These are phyloP conservation scores for Perccottus glenii DNA, from an alignment of 2,113 vertebrate species.

Conservation along the genomic window DNA sequence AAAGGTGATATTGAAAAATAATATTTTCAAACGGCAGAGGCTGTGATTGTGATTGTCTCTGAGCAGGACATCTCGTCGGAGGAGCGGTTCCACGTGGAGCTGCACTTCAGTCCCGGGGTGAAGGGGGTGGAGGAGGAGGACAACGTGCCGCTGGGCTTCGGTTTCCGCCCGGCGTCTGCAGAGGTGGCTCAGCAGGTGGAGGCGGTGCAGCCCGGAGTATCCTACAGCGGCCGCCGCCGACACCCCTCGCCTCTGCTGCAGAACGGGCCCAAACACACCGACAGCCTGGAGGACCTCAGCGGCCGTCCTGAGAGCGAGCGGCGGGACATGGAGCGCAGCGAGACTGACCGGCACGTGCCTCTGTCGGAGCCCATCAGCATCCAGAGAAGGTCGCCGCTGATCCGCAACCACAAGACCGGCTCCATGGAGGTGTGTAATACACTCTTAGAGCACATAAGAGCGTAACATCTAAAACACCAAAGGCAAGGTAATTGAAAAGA, in stretches of 20 bases:
- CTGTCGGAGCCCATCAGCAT: conserved; percentile 82
- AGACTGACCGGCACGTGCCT: conserved; percentile 81
- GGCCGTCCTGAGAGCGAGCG: conserved; percentile 60
- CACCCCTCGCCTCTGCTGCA: conserved; percentile 49
- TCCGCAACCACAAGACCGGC: conserved; percentile 91
- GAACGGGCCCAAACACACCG: conserved; percentile 87
- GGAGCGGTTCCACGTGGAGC: conserved; percentile 96
- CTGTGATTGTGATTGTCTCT: too few species aligned
- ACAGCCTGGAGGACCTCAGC: conserved; percentile 6
- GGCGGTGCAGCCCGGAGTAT: not conserved
- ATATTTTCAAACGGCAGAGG: too few species aligned
- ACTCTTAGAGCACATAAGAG: too few species aligned
- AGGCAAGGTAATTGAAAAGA: too few species aligned
- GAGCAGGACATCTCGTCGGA: conserved; percentile 90
- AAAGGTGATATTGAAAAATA: too few species aligned
- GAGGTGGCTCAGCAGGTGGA: conserved; percentile 80
- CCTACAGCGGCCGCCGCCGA: not conserved
- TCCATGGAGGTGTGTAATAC: conserved; percentile 88
- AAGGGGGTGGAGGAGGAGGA: conserved; percentile 94
- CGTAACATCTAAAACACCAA: too few species aligned
- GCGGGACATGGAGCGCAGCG: conserved; percentile 85
- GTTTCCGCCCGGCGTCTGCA: conserved; percentile 93
- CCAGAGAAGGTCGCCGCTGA: conserved; percentile 87
- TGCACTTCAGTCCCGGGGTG: conserved; percentile 97
- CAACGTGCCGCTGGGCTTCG: conserved; percentile 89